Conservation (phyloP, 2,797 vertebrate genomes). For the Erpetoichthys calabaricus region DNA sequence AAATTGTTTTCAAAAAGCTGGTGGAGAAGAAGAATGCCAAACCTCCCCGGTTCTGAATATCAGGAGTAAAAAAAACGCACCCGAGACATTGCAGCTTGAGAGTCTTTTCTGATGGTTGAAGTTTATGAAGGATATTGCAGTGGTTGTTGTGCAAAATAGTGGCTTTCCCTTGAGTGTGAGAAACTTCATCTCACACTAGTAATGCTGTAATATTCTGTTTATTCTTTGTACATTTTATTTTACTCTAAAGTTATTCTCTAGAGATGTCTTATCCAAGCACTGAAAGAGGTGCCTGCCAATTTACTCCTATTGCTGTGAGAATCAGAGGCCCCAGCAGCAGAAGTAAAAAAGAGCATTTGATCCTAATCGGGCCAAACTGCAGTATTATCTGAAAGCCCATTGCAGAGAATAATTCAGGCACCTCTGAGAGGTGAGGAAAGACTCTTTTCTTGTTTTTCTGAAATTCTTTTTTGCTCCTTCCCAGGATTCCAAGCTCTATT, state of each 20-base stretch:
- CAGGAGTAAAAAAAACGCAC: too few relatives aligned
- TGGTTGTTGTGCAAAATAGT: slow-evolving; percentile 60
- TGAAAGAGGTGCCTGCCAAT: slow-evolving; percentile 73
- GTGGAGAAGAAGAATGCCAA: too few relatives aligned
- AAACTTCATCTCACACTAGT: slow-evolving; percentile 57
- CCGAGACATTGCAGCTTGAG: slow-evolving; percentile 35
- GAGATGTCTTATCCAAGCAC: slow-evolving; percentile 64
- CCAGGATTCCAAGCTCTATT: slow-evolving; percentile 12
- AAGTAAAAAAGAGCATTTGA: slow-evolving; percentile 59
- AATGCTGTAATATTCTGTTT: slow-evolving; percentile 59
- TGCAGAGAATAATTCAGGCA: slow-evolving; percentile 35
- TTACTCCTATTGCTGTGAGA: slow-evolving; percentile 69
- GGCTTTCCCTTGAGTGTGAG: slow-evolving; percentile 34
- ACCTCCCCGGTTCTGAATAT: too few relatives aligned
- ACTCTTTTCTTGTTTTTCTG: slow-evolving; percentile 7
- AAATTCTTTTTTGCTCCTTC: slow-evolving; percentile 13
- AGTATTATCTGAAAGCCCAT: slow-evolving; percentile 41
- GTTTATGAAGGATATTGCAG: slow-evolving; percentile 58
- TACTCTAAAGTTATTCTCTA: slow-evolving; percentile 59
- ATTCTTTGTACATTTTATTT: slow-evolving; percentile 65
- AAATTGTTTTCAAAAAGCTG: too few relatives aligned
- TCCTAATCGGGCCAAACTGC: slow-evolving; percentile 50
- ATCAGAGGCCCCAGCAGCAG: slow-evolving; percentile 58
- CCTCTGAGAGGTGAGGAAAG: slow-evolving; percentile 11
- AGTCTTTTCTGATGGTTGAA: slow-evolving; percentile 41